phyloP scores from a whole-genome alignment of 2,888 invertebrate genomes.

The Drosophila atroscutellata region DNA sequence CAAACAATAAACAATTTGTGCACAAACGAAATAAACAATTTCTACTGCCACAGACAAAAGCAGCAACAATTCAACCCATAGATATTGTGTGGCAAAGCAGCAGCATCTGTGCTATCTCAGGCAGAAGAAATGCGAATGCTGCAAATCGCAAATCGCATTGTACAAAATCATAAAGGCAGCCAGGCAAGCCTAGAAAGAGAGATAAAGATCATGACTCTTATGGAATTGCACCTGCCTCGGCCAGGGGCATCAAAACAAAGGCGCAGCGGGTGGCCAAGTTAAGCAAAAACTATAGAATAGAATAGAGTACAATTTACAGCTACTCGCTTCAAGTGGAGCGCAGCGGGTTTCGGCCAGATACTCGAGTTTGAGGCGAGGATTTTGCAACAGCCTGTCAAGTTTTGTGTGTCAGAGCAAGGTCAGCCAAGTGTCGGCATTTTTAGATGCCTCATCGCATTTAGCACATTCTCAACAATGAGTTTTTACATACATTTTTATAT shows the following conservation, averaged over 20 bases:
- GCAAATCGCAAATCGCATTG: slow-evolving; percentile 54
- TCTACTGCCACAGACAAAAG: slow-evolving; percentile 25
- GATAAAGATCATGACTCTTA: slow-evolving; percentile 56
- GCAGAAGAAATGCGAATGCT: slow-evolving; percentile 33
- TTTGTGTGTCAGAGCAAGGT: slow-evolving; percentile 30
- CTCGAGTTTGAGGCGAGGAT: slow-evolving; percentile 57
- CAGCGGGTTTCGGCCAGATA: slow-evolving; percentile 42
- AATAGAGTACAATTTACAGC: slow-evolving; percentile 35
- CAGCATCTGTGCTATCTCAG: slow-evolving; percentile 48
- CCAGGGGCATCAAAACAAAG: slow-evolving; percentile 43
- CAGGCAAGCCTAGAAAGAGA: slow-evolving; percentile 26
- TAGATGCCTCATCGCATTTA: slow-evolving; percentile 25
- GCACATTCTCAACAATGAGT: neutral
- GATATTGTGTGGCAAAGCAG: slow-evolving; percentile 27
- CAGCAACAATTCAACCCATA: slow-evolving; percentile 13
- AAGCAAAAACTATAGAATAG: slow-evolving; percentile 38
- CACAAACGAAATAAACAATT: slow-evolving; percentile 25
- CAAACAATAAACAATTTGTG: slow-evolving; percentile 29
- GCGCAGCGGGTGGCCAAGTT: slow-evolving; percentile 52
- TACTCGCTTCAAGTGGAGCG: slow-evolving; percentile 55
- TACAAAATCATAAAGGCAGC: slow-evolving; percentile 58
- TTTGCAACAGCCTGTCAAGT: slow-evolving; percentile 13
- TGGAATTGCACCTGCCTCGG: slow-evolving; percentile 62
- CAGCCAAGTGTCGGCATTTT: slow-evolving; percentile 45
- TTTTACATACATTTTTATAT: slow-evolving; percentile 30